A percentile compares a stretch with the other conserved stretches of the same genome.
These are phyloP conservation scores for Oreochromis tanganicae DNA, from an alignment of 2,113 vertebrate species.

Conservation along the genomic window DNA sequence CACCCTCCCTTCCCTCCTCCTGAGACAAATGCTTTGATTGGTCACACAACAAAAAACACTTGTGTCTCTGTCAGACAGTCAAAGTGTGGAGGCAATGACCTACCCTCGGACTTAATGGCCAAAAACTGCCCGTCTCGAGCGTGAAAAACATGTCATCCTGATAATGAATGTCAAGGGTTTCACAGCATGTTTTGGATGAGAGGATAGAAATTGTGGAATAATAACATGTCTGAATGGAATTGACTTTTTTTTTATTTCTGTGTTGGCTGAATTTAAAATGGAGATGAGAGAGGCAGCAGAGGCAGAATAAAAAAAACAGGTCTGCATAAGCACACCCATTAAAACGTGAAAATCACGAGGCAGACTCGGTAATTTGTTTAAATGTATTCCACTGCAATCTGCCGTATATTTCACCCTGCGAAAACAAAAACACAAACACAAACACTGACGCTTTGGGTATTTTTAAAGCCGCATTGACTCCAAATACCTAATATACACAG, in stretches of 20 bases:
- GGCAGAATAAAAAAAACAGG: not conserved
- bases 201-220: conserved; percentile 50
- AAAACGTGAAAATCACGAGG: not conserved
- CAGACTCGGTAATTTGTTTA: not conserved
- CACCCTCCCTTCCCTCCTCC: not conserved
- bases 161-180: conserved; percentile 56
- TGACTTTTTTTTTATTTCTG: conserved; percentile 7
- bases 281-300: conserved; percentile 23
- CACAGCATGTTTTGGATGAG: conserved; percentile 35
- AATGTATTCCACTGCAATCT: not conserved
- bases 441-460: not conserved
- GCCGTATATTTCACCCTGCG: not conserved
- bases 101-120: conserved; percentile 53
- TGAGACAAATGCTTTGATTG: conserved; percentile 44
- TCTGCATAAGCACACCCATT: not conserved
- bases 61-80: conserved; percentile 36
- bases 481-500: not conserved
- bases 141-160: conserved; percentile 64
- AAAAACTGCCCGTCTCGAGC: conserved; percentile 48
- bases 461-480: not conserved
- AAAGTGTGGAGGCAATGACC: conserved; percentile 27
- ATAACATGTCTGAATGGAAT: conserved; percentile 41
- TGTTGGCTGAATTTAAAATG: conserved; percentile 30
- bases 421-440: not conserved
- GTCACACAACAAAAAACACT: conserved; percentile 49